phyloP scores from a whole-genome alignment of 2,797 vertebrate species.

The Chelon auratus region DNA sequence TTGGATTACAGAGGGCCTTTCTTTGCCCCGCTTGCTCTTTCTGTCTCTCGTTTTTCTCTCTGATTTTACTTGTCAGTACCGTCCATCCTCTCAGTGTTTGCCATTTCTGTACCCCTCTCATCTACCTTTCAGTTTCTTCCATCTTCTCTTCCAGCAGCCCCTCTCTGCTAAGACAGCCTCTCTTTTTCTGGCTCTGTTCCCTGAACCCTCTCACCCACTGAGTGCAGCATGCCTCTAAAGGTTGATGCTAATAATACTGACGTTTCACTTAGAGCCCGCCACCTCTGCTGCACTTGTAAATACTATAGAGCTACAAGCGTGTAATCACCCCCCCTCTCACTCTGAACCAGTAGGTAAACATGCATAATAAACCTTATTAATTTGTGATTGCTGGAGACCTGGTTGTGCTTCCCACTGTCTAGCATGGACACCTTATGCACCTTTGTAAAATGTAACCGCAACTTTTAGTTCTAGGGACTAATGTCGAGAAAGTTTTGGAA shows the following conservation, averaged over 20 bases:
- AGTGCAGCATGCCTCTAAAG: slow-evolving; percentile 78
- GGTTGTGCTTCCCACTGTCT: neutral
- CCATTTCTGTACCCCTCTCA: slow-evolving; percentile 15
- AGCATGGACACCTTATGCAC: too few relatives aligned
- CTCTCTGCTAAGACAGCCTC: slow-evolving; percentile 10
- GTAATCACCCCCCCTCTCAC: neutral
- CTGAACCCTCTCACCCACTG: slow-evolving; percentile 67
- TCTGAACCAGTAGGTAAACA: slow-evolving; percentile 21
- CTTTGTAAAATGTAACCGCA: neutral
- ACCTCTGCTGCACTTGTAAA: slow-evolving; percentile 52
- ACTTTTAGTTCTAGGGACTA: too few relatives aligned
- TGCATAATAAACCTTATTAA: slow-evolving; percentile 21
- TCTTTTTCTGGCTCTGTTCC: slow-evolving; percentile 53
- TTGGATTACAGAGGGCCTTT: slow-evolving; percentile 11
- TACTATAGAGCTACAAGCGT: slow-evolving; percentile 48
- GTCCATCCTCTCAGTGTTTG: slow-evolving; percentile 5
- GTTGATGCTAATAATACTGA: slow-evolving; percentile 84
- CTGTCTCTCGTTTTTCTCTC: neutral
- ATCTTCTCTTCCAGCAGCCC: slow-evolving; percentile 4
- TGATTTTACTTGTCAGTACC: neutral
- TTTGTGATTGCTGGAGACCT: neutral
- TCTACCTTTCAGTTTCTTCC: slow-evolving; percentile 1
- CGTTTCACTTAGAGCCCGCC: slow-evolving; percentile 46
- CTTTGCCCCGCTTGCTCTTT: slow-evolving; percentile 12
- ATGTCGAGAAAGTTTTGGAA: too few relatives aligned